A percentile compares a stretch with the other conserved stretches of the same genome.
Evolutionary conservation across 2,888 invertebrate species (phyloP).

Genomic region (Mylabris sibirica): DNA sequence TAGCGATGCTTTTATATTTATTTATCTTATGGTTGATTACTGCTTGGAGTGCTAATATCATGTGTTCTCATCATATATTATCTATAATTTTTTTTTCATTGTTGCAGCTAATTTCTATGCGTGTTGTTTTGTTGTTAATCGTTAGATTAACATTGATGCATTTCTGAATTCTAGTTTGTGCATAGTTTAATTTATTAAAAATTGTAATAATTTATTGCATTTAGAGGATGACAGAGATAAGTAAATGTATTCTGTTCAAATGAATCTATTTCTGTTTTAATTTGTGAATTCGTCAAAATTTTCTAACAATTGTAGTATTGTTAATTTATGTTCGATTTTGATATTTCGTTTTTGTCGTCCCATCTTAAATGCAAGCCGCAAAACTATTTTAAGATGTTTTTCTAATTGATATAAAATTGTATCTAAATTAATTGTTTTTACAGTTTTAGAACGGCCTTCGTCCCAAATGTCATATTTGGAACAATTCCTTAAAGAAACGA

Average conservation of each 20-base stretch:
- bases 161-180: background rate
- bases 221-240: conserved; percentile 8
- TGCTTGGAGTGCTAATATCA: conserved; percentile 63
- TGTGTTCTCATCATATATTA: conserved; percentile 39
- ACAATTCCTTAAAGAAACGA: conserved; percentile 84
- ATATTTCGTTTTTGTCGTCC: conserved; percentile 5
- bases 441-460: conserved; percentile 87
- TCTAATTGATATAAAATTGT: background rate
- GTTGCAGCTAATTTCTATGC: conserved; percentile 41
- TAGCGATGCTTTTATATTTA: conserved; percentile 39
- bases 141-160: conserved; percentile 21
- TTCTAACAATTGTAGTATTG: background rate
- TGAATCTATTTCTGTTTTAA: background rate
- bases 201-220: conserved; percentile 18
- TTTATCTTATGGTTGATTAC: conserved; percentile 50
- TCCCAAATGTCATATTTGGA: conserved; percentile 93
- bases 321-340: background rate
- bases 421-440: conserved; percentile 4
- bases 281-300: conserved; percentile 10
- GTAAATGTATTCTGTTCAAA: background rate
- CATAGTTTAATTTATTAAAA: background rate
- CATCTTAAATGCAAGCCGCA: conserved; percentile 5
- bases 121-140: conserved; percentile 14
- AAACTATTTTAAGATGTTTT: background rate
- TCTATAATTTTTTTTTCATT: conserved; percentile 28